Conservation (phyloP, 2,888 invertebrate species). For the Apantesis nais region DNA sequence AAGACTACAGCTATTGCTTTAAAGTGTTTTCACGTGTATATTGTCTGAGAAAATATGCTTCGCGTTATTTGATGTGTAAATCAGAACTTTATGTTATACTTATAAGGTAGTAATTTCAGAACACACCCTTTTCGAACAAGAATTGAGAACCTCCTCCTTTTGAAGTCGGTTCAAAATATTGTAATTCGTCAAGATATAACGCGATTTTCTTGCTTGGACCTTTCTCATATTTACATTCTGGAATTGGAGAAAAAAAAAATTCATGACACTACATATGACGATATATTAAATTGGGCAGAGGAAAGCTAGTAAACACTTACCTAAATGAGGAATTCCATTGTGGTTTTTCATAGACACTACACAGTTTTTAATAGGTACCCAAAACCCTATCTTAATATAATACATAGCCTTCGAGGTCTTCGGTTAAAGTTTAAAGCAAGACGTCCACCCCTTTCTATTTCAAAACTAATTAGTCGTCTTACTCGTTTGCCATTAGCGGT, state of each 20-base stretch:
- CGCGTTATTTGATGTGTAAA: not conserved
- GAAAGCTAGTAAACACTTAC: no score
- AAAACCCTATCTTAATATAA: not conserved
- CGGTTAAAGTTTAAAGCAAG: not conserved
- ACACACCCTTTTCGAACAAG: no score
- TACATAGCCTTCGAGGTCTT: not conserved
- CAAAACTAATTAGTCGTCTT: slow-evolving; percentile 31
- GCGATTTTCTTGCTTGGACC: not conserved
- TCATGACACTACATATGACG: not conserved
- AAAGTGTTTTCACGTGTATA: not conserved
- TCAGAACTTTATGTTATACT: not conserved
- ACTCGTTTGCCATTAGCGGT: slow-evolving; percentile 2
- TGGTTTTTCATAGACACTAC: not conserved
- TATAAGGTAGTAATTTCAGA: no score
- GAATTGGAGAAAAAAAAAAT: not conserved
- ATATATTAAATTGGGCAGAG: not conserved
- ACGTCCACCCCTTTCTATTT: slow-evolving; percentile 19
- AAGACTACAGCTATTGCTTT: not conserved
- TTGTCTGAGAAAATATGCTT: not conserved
- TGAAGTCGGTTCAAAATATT: no score
- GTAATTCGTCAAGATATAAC: not conserved
- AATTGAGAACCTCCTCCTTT: no score
- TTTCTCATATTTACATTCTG: no score
- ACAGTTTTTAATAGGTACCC: not conserved
- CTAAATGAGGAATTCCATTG: not conserved